Conservation (phyloP, 2,888 invertebrate genomes). For the Gymnocheta viridis region DNA sequence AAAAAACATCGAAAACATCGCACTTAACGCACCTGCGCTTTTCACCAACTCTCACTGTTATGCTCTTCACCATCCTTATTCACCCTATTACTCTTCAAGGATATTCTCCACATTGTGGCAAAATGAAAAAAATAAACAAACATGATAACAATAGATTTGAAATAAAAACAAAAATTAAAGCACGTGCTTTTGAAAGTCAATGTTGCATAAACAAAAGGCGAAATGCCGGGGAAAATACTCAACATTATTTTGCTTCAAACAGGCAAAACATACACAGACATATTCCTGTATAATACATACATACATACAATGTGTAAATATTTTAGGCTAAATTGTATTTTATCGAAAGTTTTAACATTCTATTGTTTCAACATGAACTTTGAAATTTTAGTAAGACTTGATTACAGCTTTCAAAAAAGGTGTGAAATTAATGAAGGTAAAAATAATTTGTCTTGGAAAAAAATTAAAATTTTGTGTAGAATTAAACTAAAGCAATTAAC, state of each 20-base stretch:
- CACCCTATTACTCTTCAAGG: neutral
- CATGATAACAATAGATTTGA: neutral
- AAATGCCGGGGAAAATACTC: constrained; percentile 32
- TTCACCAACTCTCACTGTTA: neutral
- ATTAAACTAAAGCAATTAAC: neutral
- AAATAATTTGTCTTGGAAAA: neutral
- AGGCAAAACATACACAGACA: neutral
- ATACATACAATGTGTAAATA: neutral
- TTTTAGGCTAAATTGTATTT: constrained; percentile 1
- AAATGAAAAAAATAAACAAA: neutral
- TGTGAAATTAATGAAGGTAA: neutral
- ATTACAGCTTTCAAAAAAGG: neutral
- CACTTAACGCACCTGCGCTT: constrained; percentile 26
- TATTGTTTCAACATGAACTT: neutral
- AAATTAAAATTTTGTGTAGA: neutral
- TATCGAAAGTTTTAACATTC: neutral
- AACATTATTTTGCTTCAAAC: neutral
- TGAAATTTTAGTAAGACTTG: neutral
- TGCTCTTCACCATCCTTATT: constrained; percentile 7
- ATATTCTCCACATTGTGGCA: constrained; percentile 44
- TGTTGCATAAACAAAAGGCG: constrained; percentile 44
- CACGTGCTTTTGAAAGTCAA: constrained; percentile 63
- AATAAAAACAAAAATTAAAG: constrained; percentile 31
- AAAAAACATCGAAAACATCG: constrained; percentile 65
- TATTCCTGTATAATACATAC: too few species aligned